These are phyloP conservation scores for Xylocampa areola DNA, from an alignment of 2,888 invertebrate genomes.

Conservation along the genomic window DNA sequence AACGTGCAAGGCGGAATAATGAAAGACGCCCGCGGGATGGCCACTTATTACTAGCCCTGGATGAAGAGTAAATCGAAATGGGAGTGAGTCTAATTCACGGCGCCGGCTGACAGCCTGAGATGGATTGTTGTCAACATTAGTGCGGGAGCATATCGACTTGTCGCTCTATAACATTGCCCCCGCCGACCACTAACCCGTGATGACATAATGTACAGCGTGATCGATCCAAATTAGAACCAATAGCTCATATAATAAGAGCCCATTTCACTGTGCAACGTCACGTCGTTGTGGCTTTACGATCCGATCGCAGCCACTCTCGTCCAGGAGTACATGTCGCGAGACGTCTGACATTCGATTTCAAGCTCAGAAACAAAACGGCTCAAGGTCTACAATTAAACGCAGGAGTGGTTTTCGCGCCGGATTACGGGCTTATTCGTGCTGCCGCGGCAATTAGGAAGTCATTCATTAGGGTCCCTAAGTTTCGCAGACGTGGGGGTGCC, in stretches of 20 bases:
- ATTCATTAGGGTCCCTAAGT: constrained; percentile 90
- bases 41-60: constrained; percentile 75
- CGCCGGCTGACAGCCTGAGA: constrained; percentile 86
- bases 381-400: constrained; percentile 86
- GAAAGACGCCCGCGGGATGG: constrained; percentile 69
- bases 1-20: constrained; percentile 69
- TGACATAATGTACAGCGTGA: constrained; percentile 49
- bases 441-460: constrained; percentile 89
- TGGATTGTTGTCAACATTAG: constrained; percentile 88
- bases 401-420: constrained; percentile 79
- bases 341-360: constrained; percentile 82
- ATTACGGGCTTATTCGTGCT: constrained; percentile 86
- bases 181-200: constrained; percentile 38
- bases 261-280: constrained; percentile 63
- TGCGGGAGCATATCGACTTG: constrained; percentile 87
- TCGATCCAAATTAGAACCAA: constrained; percentile 62
- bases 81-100: constrained; percentile 87
- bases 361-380: constrained; percentile 81
- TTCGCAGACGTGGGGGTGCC: constrained; percentile 89
- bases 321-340: constrained; percentile 79
- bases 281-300: constrained; percentile 69
- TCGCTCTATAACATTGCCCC: constrained; percentile 72
- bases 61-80: constrained; percentile 86
- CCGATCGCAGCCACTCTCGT: constrained; percentile 72
- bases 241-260: constrained; percentile 68